Evolutionary conservation across 64 coral and sea anemone species (phyloP).

Genomic region (Stichodactyla mertensii): DNA sequence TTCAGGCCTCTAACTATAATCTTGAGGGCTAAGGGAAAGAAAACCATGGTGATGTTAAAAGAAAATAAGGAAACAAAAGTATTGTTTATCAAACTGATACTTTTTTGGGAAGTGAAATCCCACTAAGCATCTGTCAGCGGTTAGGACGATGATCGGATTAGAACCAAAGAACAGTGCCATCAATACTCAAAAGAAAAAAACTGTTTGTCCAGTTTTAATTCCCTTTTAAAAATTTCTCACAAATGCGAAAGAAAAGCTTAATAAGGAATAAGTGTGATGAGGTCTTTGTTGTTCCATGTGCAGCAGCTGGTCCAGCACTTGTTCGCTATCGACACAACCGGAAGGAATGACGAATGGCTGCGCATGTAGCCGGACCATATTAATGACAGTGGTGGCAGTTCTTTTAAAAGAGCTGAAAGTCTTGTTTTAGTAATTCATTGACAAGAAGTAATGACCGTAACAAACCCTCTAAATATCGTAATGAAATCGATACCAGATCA

Average conservation of each 20-base stretch:
- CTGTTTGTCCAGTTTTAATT: slow-evolving; percentile 9
- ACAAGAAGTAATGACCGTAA: neutral
- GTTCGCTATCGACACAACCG: neutral
- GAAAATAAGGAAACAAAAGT: neutral
- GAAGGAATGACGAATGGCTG: neutral
- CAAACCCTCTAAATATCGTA: neutral
- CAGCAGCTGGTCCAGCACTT: slow-evolving; percentile 1
- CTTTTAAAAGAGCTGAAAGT: neutral
- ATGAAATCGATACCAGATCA: neutral
- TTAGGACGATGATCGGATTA: neutral
- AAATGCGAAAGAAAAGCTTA: slow-evolving; percentile 3
- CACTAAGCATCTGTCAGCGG: neutral
- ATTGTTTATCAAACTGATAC: neutral
- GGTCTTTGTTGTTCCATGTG: slow-evolving; percentile 6
- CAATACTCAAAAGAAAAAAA: slow-evolving; percentile 19
- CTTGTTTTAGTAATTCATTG: neutral
- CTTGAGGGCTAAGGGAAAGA: neutral
- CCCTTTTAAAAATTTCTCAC: slow-evolving; percentile 19
- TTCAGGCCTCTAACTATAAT: too few species aligned
- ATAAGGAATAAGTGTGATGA: slow-evolving; percentile 9
- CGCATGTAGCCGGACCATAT: neutral
- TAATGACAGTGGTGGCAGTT: neutral
- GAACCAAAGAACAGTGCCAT: neutral
- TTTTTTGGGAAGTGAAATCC: neutral
- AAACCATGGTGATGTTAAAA: neutral